These are phyloP conservation scores for Polyploca ridens DNA, from an alignment of 2,888 invertebrate species.

Conservation along the genomic window DNA sequence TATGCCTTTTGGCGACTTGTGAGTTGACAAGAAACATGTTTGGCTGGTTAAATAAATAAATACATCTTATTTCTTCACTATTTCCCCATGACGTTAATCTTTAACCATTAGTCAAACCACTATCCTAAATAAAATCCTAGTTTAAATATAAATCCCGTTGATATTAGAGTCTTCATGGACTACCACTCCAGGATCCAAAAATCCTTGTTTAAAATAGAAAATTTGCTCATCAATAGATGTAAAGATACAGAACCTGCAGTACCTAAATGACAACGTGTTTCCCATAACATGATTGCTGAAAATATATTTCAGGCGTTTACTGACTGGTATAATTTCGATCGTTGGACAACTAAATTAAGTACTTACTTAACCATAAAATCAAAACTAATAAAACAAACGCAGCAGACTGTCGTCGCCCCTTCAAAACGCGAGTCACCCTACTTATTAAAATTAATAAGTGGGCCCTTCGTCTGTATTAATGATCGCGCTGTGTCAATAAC, in stretches of 20 bases:
- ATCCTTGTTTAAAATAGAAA: too few relatives aligned
- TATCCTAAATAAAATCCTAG: too few relatives aligned
- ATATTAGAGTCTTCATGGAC: too few relatives aligned
- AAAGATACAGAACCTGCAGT: neutral
- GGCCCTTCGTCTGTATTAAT: slow-evolving; percentile 80
- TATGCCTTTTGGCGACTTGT: too few relatives aligned
- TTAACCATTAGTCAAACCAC: too few relatives aligned
- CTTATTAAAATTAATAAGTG: slow-evolving; percentile 84
- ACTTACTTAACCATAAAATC: slow-evolving; percentile 70
- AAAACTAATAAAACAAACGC: slow-evolving; percentile 76
- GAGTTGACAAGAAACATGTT: too few relatives aligned
- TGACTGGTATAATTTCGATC: neutral
- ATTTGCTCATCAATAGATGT: too few relatives aligned
- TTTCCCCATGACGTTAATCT: too few relatives aligned
- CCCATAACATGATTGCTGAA: neutral
- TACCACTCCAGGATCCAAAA: neutral
- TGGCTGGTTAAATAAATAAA: too few relatives aligned
- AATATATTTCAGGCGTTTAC: slow-evolving; percentile 1
- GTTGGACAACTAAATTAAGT: slow-evolving; percentile 16
- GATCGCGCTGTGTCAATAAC: slow-evolving; percentile 81
- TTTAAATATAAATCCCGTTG: too few relatives aligned
- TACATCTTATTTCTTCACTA: too few relatives aligned
- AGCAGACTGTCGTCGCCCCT: slow-evolving; percentile 66
- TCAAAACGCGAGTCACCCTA: slow-evolving; percentile 70
- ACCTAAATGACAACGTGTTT: neutral